A percentile compares a stretch with the other conserved stretches of the same genome.
Evolutionary conservation across 2,113 vertebrate genomes (phyloP).

Genomic region (Mus musculus): DNA sequence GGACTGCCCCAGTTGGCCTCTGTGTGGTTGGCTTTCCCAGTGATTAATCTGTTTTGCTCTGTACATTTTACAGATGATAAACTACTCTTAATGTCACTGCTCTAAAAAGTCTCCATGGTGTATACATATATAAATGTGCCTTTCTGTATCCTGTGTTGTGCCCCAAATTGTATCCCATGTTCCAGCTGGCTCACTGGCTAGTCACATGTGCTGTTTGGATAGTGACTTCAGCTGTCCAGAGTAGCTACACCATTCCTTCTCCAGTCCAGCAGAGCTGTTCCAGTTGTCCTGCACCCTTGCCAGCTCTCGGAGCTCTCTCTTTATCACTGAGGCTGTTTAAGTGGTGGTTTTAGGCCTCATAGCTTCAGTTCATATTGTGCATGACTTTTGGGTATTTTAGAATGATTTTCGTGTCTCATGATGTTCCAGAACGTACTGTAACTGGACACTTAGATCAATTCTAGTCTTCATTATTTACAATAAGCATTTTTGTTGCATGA

Average conservation of each 20-base stretch:
- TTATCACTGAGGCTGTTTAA: background rate
- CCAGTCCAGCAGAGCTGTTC: background rate
- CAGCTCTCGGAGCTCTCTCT: background rate
- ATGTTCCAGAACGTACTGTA: background rate
- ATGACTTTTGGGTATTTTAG: background rate
- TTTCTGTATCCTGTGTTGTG: background rate
- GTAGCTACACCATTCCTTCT: fast-evolving
- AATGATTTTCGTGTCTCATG: background rate
- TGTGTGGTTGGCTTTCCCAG: background rate
- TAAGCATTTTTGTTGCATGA: background rate
- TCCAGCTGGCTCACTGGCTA: fast-evolving
- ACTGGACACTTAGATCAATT: background rate
- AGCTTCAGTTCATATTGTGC: background rate
- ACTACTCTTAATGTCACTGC: background rate
- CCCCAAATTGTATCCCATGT: background rate
- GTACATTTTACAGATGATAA: background rate
- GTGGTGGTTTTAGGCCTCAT: background rate
- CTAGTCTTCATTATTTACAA: background rate
- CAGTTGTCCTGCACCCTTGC: background rate
- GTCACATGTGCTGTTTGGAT: background rate
- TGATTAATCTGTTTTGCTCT: background rate
- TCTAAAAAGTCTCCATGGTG: background rate
- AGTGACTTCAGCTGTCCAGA: background rate
- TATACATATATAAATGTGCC: background rate
- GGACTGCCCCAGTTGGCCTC: too few relatives aligned